A percentile compares a stretch with the other conserved stretches of the same genome.
phyloP scores from a whole-genome alignment of 2,888 invertebrate species.

The Lasioglossum pauxillum region DNA sequence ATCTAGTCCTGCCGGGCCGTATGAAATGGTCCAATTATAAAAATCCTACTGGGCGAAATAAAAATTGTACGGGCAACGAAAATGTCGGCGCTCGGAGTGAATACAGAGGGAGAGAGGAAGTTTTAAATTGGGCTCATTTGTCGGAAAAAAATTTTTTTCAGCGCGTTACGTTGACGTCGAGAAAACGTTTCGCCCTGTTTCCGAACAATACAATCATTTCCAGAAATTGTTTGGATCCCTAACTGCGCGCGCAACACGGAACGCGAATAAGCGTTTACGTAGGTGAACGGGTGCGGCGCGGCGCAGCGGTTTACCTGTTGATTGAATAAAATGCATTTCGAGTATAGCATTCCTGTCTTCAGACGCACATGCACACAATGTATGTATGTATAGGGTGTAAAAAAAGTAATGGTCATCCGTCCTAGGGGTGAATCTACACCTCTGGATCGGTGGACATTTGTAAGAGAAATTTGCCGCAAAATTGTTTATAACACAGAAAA shows the following conservation, averaged over 20 bases:
- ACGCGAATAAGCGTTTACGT: neutral
- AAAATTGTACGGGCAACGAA: neutral
- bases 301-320: conserved; percentile 49
- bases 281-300: neutral
- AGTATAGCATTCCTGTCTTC: conserved; percentile 47
- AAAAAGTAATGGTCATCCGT: too few relatives aligned
- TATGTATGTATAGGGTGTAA: too few relatives aligned
- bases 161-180: neutral
- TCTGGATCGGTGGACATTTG: too few relatives aligned
- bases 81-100: neutral
- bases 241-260: neutral
- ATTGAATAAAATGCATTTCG: conserved; percentile 45
- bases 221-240: conserved; percentile 14
- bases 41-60: neutral
- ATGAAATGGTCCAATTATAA: conserved; percentile 1
- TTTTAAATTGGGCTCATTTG: conserved; percentile 8
- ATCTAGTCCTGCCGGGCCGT: neutral
- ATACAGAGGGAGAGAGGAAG: neutral
- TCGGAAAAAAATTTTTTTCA: neutral
- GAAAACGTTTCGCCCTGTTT: neutral
- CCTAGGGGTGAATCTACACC: too few relatives aligned
- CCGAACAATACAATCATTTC: conserved; percentile 24
- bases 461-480: too few relatives aligned
- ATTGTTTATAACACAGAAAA: too few relatives aligned
- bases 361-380: too few relatives aligned